Evolutionary conservation across 2,113 vertebrate species (phyloP), one percentile per base, ranked within the genome.

Genomic region (Uria lomvia): DNA sequence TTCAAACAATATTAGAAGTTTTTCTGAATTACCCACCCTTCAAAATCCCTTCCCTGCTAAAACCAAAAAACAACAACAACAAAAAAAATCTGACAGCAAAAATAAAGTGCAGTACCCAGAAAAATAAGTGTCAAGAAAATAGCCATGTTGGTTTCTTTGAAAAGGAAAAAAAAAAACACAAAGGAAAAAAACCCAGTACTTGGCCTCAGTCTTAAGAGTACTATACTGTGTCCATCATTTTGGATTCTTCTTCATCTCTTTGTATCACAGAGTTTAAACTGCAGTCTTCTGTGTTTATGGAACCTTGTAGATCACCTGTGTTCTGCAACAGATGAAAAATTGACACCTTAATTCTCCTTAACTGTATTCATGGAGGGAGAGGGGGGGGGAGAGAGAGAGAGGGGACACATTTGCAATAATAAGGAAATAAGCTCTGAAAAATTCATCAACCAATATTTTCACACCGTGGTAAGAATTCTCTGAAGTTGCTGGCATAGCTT

Each of bases 101-200:
- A 98, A 98, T 99, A 99, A 99, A 99, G 99, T 99, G 99, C 99
- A 98, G 98, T 97, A 99, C 98, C 98, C 98, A 98, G 98, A 98
- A 98, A 98, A 97, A 97, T 96, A 97, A 98, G 98, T 98, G 97
- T 98, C 98, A 98, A 98, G 96, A 98, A 98, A 97, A 98, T 97
- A 98, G 97, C 98, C 95, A 97, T 95, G 95, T 98, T 98, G 97
- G 97, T 97, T 98, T 98, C 97, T 97, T 97, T 95, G 91, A 94
- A 66, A 58, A 59, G 30, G 38, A 38, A 42, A 22, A 32, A 52
- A 67, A 76, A 34, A 42, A 11, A 6, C 15, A 3, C 47, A 47
- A n/a, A n/a, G 34, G 12, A 4, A 15, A 11, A 27, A 5, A 52
- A 14, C 36, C 36, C 10, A 98, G 72, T 75, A 97, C 96, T 98